Evolutionary conservation across 2,113 vertebrate species (phyloP), one percentile per base, ranked within the genome.

Genomic region (Antennarius striatus): DNA sequence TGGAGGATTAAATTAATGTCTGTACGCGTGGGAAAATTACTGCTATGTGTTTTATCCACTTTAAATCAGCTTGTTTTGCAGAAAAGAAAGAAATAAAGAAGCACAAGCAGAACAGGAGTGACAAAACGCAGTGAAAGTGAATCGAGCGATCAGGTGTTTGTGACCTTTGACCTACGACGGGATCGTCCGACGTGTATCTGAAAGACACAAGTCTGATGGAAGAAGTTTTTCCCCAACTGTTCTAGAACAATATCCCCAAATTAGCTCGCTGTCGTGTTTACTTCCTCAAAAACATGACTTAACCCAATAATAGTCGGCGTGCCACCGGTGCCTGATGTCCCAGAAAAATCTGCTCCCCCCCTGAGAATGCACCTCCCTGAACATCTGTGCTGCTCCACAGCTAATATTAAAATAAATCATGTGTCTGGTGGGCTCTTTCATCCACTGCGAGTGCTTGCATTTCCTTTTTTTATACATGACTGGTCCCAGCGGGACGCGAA

Each of bases 341-440:
- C 70, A 79, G 79, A 89, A 81, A 76, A 73, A 55, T 22, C 65
- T 1, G 1, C 61, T 14, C 56, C 80, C 78, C 74, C 39, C 74
- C 39, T 3, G 69, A 71, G 87, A 75, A 16, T 4, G 4, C 13
- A 28, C 39, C 39, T 69, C 61, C 10, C 32, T 14, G 12, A 48
- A 51, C 58, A 36, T 62, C 53, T 53, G 62, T 17, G 67, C 71
- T 30, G 29, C 74, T 71, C 45, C 29, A 70, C 29, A 52, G 62
- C 61, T 56, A 42, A 45, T 75, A 77, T 80, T 82, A 68, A 77
- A 81, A 71, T 59, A 80, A 42, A 52, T 52, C 0, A 0, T 39
- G 22, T 49, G 50, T 28, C 6, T 57, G 50, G 54, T 63, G 54
- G 63, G 30, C 54, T 30, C 73, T 10, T 52, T 56, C 16, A 10